Evolutionary conservation across 2,113 vertebrate species (phyloP).

Genomic region (Tapirus terrestris): DNA sequence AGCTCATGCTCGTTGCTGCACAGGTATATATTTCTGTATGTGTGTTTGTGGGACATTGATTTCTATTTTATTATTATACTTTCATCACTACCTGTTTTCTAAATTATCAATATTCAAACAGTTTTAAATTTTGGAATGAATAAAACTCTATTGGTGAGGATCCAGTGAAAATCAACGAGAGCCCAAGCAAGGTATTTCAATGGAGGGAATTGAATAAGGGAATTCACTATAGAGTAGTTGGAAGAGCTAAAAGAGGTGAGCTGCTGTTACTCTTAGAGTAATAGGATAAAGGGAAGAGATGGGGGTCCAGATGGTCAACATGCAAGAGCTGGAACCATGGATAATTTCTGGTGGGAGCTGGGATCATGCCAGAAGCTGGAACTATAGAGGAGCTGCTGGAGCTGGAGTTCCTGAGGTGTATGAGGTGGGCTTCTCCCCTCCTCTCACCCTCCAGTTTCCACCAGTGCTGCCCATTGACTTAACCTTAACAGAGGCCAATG

Average conservation of each 20-base stretch:
- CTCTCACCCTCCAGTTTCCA: not conserved
- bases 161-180: not conserved
- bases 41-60: not conserved
- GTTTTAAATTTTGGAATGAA: not conserved
- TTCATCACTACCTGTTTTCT: not conserved
- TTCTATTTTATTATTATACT: not conserved
- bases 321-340: not conserved
- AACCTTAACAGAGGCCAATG: not conserved
- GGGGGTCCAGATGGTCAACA: not conserved
- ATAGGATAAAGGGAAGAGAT: not conserved
- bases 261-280: not conserved
- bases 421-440: not conserved
- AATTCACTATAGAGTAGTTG: not conserved
- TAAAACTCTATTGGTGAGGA: not conserved
- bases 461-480: not conserved
- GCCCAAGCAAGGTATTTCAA: not conserved
- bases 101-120: not conserved
- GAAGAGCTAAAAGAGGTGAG: not conserved
- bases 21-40: not conserved
- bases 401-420: not conserved
- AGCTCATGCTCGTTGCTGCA: not conserved
- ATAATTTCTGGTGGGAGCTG: not conserved
- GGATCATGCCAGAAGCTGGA: not conserved
- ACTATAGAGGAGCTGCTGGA: accelerated
- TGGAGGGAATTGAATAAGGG: not conserved